Base-by-base conservation (phyloP, 2,113 vertebrate genomes). In the Lichenostomus cassidix region DNA sequence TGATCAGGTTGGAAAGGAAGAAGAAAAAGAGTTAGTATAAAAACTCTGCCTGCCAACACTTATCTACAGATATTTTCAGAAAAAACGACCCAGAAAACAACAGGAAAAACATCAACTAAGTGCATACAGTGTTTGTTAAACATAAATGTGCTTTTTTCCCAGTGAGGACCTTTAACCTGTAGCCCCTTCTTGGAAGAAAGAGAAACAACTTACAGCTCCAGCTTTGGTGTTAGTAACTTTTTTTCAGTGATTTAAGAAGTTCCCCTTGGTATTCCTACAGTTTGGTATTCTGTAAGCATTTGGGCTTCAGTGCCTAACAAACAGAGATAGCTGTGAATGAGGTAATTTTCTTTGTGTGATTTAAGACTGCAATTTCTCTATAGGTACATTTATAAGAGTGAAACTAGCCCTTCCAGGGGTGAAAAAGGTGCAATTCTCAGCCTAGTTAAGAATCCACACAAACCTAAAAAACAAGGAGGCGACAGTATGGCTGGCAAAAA, bases 91-190 rank as follows among this genome's bases (percentile, higher is more conserved):
- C 68, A 73, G 24, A 56, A 77, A 95, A 42, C 20, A 88, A 67
- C 4, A 5, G 39, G 25, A 42, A 86, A 77, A 25, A 59, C 52
- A 31, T 6, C 47, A 75, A 33, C 28, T 56, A 83, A 77, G 24
- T 2, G 4, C 24, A 89, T 18, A 37, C 6, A 63, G 25, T 23
- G 8, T 27, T 69, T 0, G 0, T 29, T 64, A 68, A 79, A 25
- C 5, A 20, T 33, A 90, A 84, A 58, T 10, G 46, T 5, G 9
- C 4, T 69, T 87, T 41, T 62, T 62, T 35, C 47, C 19, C 37
- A 73, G 41, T n/a, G 44, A 73, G 76, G 28, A 60, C 15, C 22
- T 52, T 74, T 49, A 70, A 74, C 10, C 35, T 8, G 0, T 23
- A 71, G 27, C 8, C 22, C 53, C 25, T 44, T 75, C n/a, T 63